Evolutionary conservation across 2,113 vertebrate species (phyloP).

Genomic region (Charina bottae): DNA sequence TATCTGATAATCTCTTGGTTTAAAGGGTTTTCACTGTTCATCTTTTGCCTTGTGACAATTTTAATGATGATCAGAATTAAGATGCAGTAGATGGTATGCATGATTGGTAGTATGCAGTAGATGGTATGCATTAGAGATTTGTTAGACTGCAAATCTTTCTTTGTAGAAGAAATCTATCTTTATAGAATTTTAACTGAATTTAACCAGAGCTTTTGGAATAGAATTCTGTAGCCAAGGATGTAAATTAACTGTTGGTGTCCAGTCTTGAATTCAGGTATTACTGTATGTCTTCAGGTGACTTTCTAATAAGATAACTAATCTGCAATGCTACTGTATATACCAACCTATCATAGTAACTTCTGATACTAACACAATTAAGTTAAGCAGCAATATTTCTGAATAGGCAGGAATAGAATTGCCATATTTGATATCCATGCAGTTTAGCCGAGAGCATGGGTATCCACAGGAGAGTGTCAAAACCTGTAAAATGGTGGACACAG

Average conservation of each 20-base stretch:
- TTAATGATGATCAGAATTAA: not conserved
- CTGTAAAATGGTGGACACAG: not conserved
- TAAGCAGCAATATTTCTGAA: not conserved
- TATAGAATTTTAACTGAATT: not conserved
- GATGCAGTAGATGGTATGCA: not conserved
- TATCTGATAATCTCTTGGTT: not conserved
- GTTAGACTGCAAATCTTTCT: not conserved
- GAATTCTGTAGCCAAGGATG: not conserved
- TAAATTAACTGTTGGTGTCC: not conserved
- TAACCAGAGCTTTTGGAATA: not conserved
- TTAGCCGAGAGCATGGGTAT: not conserved
- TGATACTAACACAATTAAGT: not conserved
- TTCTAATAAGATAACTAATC: not conserved
- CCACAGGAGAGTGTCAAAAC: not conserved
- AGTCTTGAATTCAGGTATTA: constrained; percentile 1
- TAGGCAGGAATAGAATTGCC: not conserved
- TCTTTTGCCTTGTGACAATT: not conserved
- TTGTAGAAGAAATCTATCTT: not conserved
- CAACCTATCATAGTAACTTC: too few species aligned
- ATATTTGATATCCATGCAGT: not conserved
- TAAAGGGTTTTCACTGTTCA: not conserved
- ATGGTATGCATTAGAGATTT: not conserved
- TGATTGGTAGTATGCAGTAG: not conserved
- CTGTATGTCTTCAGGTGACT: not conserved
- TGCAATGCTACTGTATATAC: not conserved